phyloP scores from a whole-genome alignment of 2,113 vertebrate species.

The Pandion haliaetus region DNA sequence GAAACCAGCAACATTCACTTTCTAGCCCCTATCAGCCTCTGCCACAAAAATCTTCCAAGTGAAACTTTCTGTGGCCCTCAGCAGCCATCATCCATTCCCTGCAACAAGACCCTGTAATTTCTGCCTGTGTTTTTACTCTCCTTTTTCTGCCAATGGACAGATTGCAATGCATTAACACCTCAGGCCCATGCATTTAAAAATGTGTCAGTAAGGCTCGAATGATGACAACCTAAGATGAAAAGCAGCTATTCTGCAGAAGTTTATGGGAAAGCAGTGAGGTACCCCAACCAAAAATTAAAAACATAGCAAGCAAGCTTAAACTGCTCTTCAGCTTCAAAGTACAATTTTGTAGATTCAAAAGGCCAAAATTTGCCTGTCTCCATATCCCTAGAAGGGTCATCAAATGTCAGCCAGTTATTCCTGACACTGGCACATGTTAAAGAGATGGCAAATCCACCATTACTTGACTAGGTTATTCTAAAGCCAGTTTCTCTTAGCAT shows the following conservation, averaged over 20 bases:
- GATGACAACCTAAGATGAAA: not conserved
- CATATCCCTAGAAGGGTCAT: not conserved
- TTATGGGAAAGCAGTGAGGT: not conserved
- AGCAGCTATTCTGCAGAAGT: not conserved
- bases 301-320: not conserved
- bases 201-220: not conserved
- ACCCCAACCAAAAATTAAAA: not conserved
- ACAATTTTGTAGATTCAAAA: not conserved
- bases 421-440: fast-evolving
- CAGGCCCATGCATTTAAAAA: not conserved
- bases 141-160: not conserved
- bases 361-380: not conserved
- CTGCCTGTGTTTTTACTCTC: not conserved
- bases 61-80: not conserved
- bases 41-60: not conserved
- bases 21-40: not conserved
- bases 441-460: not conserved
- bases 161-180: not conserved
- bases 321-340: not conserved
- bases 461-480: not conserved
- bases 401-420: not conserved
- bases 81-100: not conserved
- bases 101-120: not conserved
- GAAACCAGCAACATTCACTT: not conserved
- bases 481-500: not conserved